These are phyloP conservation scores for Isoperla grammatica DNA, from an alignment of 2,888 invertebrate genomes.

Conservation along the genomic window DNA sequence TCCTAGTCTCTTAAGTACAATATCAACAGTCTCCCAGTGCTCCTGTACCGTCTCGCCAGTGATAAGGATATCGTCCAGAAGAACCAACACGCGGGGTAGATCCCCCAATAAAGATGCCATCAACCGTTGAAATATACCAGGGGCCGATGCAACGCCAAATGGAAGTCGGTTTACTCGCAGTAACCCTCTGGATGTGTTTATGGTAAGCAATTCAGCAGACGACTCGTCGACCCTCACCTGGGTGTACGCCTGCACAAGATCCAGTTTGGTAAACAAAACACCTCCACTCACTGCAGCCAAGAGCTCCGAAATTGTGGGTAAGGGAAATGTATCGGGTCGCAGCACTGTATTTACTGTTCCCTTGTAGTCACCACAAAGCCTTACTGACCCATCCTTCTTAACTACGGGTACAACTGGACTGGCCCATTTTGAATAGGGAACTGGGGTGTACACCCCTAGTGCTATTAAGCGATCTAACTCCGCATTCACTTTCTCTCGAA, in stretches of 20 bases:
- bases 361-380: conserved; percentile 30
- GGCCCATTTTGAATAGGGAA: conserved; percentile 23
- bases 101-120: too few relatives aligned
- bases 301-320: conserved; percentile 25
- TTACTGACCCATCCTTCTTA: conserved; percentile 21
- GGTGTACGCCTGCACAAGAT: conserved; percentile 9
- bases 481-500: conserved; percentile 33
- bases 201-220: neutral
- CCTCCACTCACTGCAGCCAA: conserved; percentile 22
- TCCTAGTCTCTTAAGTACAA: too few relatives aligned
- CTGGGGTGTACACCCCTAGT: neutral
- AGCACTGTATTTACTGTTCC: conserved; percentile 23
- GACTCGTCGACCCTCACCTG: conserved; percentile 7
- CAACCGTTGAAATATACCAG: too few relatives aligned
- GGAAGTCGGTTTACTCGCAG: conserved; percentile 23
- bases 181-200: conserved; percentile 12
- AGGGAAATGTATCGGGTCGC: conserved; percentile 21
- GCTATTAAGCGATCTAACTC: conserved; percentile 30
- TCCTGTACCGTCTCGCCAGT: too few relatives aligned
- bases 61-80: too few relatives aligned
- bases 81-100: too few relatives aligned
- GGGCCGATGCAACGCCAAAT: conserved; percentile 27
- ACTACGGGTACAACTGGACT: conserved; percentile 24
- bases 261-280: too few relatives aligned
- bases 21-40: too few relatives aligned